Conservation (phyloP, 2,888 invertebrate genomes). For the Parthenolecanium corni region DNA sequence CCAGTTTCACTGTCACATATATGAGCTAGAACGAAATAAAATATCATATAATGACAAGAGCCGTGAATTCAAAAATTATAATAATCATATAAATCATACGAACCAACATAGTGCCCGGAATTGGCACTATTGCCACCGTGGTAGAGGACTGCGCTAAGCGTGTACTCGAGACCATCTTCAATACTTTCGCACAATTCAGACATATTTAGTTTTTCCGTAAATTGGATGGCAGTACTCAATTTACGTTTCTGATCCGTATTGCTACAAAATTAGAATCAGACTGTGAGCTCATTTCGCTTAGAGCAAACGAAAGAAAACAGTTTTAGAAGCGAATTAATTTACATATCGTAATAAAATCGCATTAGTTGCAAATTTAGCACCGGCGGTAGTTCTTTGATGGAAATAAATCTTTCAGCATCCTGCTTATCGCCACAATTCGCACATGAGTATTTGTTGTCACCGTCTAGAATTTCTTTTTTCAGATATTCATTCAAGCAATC, state of each 20-base stretch:
- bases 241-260: constrained; percentile 49
- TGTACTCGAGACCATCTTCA: constrained; percentile 41
- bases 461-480: constrained; percentile 47
- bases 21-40: constrained; percentile 38
- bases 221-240: constrained; percentile 47
- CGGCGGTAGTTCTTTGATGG: constrained; percentile 45
- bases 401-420: constrained; percentile 47
- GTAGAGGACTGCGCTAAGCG: constrained; percentile 51
- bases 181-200: constrained; percentile 40
- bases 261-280: constrained; percentile 37
- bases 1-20: constrained; percentile 43
- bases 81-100: constrained; percentile 30
- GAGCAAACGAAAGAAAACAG: background rate
- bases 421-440: constrained; percentile 45
- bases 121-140: constrained; percentile 53
- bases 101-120: constrained; percentile 53
- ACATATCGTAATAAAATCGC: constrained; percentile 51
- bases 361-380: constrained; percentile 50
- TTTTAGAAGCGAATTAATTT: constrained; percentile 32
- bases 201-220: constrained; percentile 51
- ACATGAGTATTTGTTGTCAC: constrained; percentile 49
- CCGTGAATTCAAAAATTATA: background rate
- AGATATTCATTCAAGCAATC: constrained; percentile 45
- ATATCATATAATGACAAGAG: too few relatives aligned
- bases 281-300: background rate